A percentile compares a stretch with the other conserved stretches of the same genome.
These are phyloP conservation scores for Heliornis fulica DNA, from an alignment of 2,113 vertebrate genomes.

Conservation along the genomic window DNA sequence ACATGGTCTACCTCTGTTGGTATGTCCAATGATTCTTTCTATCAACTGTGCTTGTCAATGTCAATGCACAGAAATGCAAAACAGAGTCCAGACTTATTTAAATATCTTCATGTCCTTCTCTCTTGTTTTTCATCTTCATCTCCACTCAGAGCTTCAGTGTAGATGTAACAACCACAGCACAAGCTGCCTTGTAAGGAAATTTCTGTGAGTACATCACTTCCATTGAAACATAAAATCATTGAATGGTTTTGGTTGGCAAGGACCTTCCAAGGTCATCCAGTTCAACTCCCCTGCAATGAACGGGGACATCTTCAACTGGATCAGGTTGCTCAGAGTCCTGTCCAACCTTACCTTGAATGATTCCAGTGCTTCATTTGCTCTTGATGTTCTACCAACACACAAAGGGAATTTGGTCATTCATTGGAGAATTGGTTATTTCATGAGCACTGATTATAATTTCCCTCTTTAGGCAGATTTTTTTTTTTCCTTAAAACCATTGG, in stretches of 20 bases:
- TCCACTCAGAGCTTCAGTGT: background rate
- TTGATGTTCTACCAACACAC: background rate
- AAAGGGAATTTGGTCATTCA: background rate
- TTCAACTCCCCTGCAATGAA: accelerated
- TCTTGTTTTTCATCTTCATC: background rate
- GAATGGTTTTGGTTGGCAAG: accelerated
- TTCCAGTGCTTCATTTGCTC: background rate
- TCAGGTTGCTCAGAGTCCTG: background rate
- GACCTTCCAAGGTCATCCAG: accelerated
- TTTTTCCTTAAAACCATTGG: background rate
- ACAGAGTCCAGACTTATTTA: background rate
- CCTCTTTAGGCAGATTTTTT: background rate
- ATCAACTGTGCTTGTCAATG: background rate
- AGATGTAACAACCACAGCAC: background rate
- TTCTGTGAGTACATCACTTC: too few relatives aligned
- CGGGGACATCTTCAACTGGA: background rate
- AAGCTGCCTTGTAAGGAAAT: background rate
- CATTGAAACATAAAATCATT: too few relatives aligned
- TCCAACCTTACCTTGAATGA: background rate
- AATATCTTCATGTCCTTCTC: background rate
- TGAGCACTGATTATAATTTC: background rate
- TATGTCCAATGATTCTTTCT: background rate
- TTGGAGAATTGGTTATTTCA: background rate
- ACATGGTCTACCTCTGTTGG: background rate
- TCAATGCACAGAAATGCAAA: background rate